Base-by-base conservation (phyloP, 2,888 invertebrate species). In the Mythimna impura region DNA sequence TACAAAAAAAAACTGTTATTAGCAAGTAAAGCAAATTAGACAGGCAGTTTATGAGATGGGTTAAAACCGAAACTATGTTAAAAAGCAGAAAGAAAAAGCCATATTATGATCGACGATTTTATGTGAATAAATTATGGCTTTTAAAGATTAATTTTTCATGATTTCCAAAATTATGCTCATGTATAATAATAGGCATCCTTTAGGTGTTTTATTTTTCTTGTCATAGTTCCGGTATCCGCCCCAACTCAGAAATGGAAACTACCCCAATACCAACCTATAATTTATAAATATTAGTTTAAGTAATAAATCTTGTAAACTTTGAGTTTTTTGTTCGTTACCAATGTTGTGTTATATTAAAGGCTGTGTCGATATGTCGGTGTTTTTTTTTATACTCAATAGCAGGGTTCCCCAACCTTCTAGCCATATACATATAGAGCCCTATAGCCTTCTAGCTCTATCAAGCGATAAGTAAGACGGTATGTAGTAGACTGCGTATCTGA, bases 261-360 rank as follows among this genome's bases (percentile, higher is more conserved):
- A 17, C 14, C 20, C 20, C 3, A 22, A 14, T 50, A 43, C 10
- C 67, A 34, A 63, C 0, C 5, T 1, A 43, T 58, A 34, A 2
- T 60, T 22, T 40, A 40, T 55, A 30, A 25, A 55, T 25, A 22
- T 36, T 52, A 57, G 30, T 25, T 50, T 66, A 36, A 57, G 17
- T 64, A 34, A 50, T 54, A 58, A 43, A 43, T 66, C 20, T 77
- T 55, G 50, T 65, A 30, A 55, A 52, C 36, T 54, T 25, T 43
- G n/a, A 50, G 25, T 34, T 55, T 52, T 76, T 63, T 62, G 43
- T 71, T 63, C 10, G 61, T 72, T 72, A n/a, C 22, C 55, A 61
- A 77, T 82, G n/a, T 78, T 82, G 57, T 79, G 70, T 54, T 62
- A 78, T 81, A 84, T 73, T 85, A 86, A 88, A 84, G 88, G 88